Evolutionary conservation across 2,888 invertebrate genomes (phyloP).

Genomic region (Brachycybe producta): DNA sequence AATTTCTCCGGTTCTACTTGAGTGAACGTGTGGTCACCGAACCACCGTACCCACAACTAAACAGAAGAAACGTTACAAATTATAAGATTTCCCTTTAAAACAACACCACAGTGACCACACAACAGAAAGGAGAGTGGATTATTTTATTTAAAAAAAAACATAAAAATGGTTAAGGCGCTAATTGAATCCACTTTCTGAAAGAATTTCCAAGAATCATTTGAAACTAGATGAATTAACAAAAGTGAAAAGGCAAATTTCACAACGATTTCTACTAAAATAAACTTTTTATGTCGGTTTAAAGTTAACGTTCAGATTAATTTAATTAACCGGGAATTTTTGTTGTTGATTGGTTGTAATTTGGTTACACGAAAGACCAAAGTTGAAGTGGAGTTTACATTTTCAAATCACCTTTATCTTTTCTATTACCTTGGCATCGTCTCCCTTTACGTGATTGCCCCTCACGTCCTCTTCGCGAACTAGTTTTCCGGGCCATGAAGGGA

Average conservation of each 20-base stretch:
- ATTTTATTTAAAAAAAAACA: too few relatives aligned
- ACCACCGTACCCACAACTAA: constrained; percentile 49
- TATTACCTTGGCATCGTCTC: constrained; percentile 42
- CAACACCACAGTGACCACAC: constrained; percentile 1
- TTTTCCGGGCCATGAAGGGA: constrained; percentile 79
- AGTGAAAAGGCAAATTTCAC: too few relatives aligned
- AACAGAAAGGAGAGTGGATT: neutral
- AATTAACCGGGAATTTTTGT: neutral
- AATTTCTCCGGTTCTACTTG: constrained; percentile 55
- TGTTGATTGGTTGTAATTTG: too few relatives aligned
- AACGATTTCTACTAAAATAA: neutral
- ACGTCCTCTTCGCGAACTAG: constrained; percentile 39
- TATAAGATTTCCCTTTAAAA: constrained; percentile 1
- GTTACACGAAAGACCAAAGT: neutral
- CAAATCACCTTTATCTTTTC: neutral
- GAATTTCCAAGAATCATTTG: too few relatives aligned
- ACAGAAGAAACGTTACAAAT: constrained; percentile 18
- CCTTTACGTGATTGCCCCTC: constrained; percentile 24
- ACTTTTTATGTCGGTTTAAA: neutral
- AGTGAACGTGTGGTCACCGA: constrained; percentile 52
- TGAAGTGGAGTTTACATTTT: neutral
- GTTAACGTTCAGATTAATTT: neutral
- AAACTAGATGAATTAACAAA: too few relatives aligned
- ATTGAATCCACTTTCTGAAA: too few relatives aligned
- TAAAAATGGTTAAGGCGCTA: too few relatives aligned